Evolutionary conservation across 1,140 invertebrate genomes (phyloP), one percentile per base, ranked within the genome.

Genomic region (Drosophila pruinosa): DNA sequence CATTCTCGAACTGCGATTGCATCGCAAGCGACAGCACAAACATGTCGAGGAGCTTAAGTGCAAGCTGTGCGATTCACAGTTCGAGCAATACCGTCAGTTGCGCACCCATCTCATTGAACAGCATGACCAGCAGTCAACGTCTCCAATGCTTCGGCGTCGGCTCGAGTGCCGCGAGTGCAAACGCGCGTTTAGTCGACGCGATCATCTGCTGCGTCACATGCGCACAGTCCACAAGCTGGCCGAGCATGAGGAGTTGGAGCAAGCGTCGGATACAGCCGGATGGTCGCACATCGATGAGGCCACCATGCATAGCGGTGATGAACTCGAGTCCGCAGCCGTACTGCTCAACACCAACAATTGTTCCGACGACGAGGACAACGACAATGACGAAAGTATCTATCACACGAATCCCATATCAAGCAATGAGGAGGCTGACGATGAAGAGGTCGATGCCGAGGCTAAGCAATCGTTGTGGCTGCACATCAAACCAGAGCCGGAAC

Each of bases 331-430:
- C 0, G 70, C 74, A n/a, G 82, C 75, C 8, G 74, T 86, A 3
- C n/a, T 86, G 1, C 58, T 88, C 0, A 72, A 86, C 52, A 59
- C 14, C 14, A n/a, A 10, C 19, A 15, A 3, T 2, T 43, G 43
- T 7, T 22, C 50, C 17, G 68, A 76, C 17, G 72, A 65, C 0
- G 58, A 75, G 7, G 57, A 63, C 3, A 21, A 39, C 1, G 58
- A 72, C 0, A 68, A 36, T 4, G 43, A 19, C 4, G 38, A 36
- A 17, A 52, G 54, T 6, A 7, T 24, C 39, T 70, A 75, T 22
- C 64, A 83, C 31, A 86, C 73, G 6, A 90, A 90, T 72, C 89
- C 89, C 22, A 90, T 90, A 64, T 90, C 89, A 5, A 90, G 89
- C 47, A 90, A 90, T 58, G 89, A 90, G 6, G 89, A 90, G 19